Evolutionary conservation across 1,140 invertebrate genomes (phyloP).

Genomic region (Pogonognathellus flavescens): DNA sequence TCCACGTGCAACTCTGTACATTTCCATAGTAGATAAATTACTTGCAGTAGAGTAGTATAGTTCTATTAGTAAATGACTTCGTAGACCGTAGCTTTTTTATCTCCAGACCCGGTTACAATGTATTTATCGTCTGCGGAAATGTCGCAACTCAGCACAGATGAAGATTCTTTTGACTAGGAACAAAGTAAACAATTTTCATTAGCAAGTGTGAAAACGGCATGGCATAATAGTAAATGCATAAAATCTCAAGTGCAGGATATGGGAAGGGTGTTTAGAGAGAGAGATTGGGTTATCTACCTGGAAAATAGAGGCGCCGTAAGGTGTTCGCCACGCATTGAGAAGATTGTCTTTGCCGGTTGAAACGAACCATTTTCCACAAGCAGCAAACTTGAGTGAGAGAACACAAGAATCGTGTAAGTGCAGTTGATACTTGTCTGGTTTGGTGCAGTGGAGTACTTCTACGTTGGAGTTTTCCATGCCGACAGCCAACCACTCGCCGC

Average conservation of each 20-base stretch:
- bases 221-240: no score
- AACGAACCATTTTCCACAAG: constrained; percentile 98
- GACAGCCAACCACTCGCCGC: constrained; percentile 97
- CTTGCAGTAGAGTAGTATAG: background rate
- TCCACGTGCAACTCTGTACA: background rate
- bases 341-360: constrained; percentile 99
- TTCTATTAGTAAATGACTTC: constrained; percentile 76
- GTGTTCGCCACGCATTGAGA: constrained; percentile 97
- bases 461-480: constrained; percentile 99
- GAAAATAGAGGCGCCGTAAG: constrained; percentile 98
- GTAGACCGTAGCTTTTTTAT: constrained; percentile 80
- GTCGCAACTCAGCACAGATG: constrained; percentile 98
- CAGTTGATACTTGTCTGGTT: constrained; percentile 97
- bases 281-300: constrained; percentile 77
- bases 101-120: constrained; percentile 81
- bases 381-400: constrained; percentile 95
- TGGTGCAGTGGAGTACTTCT: constrained; percentile 92
- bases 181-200: background rate
- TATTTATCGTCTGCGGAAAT: constrained; percentile 95
- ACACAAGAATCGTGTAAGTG: constrained; percentile 98
- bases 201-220: background rate
- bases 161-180: constrained; percentile 94
- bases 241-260: no score
- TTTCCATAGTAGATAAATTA: constrained; percentile 8
- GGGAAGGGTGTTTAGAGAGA: background rate